phyloP scores from a whole-genome alignment of 2,113 vertebrate genomes.

The Ceuthmochares aereus region DNA sequence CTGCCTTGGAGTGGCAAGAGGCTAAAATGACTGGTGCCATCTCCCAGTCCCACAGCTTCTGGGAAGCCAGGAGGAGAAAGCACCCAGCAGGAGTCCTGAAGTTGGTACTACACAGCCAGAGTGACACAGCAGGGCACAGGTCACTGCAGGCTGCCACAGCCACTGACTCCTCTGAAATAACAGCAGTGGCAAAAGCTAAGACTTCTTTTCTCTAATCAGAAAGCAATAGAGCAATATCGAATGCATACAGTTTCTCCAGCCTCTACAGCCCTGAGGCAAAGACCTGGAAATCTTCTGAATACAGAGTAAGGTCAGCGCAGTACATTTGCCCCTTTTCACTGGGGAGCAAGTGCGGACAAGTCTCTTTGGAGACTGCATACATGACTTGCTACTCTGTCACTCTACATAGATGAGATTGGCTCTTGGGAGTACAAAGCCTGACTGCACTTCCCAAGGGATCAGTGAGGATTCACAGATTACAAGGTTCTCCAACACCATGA shows the following conservation, averaged over 20 bases:
- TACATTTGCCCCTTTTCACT: not conserved
- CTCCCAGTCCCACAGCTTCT: not conserved
- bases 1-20: slow-evolving; percentile 36
- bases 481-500: not conserved
- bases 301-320: not conserved
- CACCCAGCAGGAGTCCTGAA: not conserved
- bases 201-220: not conserved
- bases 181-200: not conserved
- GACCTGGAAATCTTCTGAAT: not conserved
- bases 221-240: not conserved
- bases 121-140: not conserved
- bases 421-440: not conserved
- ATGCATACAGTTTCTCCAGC: not conserved
- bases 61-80: not conserved
- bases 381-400: not conserved
- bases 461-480: not conserved
- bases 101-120: not conserved
- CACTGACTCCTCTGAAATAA: not conserved
- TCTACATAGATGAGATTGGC: not conserved
- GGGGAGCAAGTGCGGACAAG: not conserved
- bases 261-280: not conserved
- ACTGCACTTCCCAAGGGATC: not conserved
- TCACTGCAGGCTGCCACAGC: not conserved
- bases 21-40: not conserved
- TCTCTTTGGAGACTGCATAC: not conserved